Percentiles rank a stretch among this genome's conserved stretches.
phyloP scores from a whole-genome alignment of 1,140 invertebrate genomes.

The Tetragonula clypearis region DNA sequence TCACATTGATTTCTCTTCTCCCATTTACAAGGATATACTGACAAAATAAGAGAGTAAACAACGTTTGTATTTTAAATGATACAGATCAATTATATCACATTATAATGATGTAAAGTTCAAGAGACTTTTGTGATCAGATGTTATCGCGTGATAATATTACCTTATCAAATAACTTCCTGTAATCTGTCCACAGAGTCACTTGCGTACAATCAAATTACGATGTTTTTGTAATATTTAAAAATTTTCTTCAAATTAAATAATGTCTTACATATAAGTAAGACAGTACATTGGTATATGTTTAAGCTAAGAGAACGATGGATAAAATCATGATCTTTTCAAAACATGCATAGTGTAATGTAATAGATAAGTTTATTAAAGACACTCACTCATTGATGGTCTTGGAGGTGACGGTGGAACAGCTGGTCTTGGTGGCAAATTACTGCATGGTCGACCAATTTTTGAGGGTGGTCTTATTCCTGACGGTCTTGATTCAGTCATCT shows the following conservation, averaged over 20 bases:
- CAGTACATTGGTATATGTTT: neutral
- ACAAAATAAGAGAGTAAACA: neutral
- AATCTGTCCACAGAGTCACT: neutral
- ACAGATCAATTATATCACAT: neutral
- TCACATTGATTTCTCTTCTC: neutral
- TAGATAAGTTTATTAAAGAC: constrained; percentile 45
- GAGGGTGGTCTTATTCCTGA: constrained; percentile 84
- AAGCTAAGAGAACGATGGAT: neutral
- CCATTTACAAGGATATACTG: neutral
- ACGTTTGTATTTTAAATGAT: neutral
- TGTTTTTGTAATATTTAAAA: neutral
- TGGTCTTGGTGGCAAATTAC: constrained; percentile 83
- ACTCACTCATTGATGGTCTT: constrained; percentile 76
- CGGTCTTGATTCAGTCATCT: constrained; percentile 70
- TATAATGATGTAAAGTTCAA: too few species aligned
- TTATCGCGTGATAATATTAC: neutral
- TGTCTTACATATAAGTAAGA: neutral
- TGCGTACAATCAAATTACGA: neutral
- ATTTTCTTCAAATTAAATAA: neutral
- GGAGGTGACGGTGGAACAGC: constrained; percentile 83
- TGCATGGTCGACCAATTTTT: constrained; percentile 84
- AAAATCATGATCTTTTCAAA: neutral
- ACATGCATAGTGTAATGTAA: constrained; percentile 8
- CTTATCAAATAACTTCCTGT: neutral
- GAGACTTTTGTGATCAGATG: neutral